These are phyloP conservation scores for Cyprinus carpio DNA, from an alignment of 2,113 vertebrate genomes.

Conservation along the genomic window DNA sequence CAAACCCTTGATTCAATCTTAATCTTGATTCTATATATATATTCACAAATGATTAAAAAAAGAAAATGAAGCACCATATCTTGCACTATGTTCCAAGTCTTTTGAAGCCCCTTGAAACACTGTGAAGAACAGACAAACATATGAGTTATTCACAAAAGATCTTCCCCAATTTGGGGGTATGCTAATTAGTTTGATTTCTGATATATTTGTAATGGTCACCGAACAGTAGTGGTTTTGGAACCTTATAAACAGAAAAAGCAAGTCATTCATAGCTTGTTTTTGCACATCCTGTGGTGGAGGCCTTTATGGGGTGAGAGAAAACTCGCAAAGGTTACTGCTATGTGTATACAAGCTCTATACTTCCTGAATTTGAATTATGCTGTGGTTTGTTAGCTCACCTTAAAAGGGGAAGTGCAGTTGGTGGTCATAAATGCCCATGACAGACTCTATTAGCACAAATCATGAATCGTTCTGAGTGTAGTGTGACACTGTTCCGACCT, in stretches of 20 bases:
- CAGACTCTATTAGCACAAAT: background rate
- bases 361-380: conserved; percentile 34
- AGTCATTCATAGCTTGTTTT: background rate
- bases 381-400: conserved; percentile 15
- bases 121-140: background rate
- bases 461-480: background rate
- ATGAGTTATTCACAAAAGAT: background rate
- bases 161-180: background rate
- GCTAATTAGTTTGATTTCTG: background rate
- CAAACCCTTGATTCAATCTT: too few relatives aligned
- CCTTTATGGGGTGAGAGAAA: background rate
- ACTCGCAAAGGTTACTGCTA: background rate
- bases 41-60: too few relatives aligned
- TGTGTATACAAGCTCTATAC: background rate
- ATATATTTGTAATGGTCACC: too few relatives aligned
- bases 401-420: conserved; percentile 34
- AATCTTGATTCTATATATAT: too few relatives aligned
- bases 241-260: background rate
- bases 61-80: too few relatives aligned
- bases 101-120: too few relatives aligned
- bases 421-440: background rate
- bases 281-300: background rate
- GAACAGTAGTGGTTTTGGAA: background rate
- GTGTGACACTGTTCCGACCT: background rate
- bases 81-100: background rate